phyloP scores from a whole-genome alignment of 1,140 invertebrate species.

The Papilio machaon region DNA sequence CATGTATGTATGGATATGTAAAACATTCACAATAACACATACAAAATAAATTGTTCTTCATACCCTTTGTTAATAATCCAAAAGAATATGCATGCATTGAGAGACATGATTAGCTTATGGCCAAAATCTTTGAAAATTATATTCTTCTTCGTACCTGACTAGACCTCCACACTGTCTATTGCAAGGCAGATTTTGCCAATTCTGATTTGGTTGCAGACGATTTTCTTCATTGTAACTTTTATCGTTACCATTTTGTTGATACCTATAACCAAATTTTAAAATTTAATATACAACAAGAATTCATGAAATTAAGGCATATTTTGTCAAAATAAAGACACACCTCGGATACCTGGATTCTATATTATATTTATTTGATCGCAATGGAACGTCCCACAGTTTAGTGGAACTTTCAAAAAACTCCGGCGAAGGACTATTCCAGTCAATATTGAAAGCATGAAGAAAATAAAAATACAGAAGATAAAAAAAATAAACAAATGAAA shows the following conservation, averaged over 20 bases:
- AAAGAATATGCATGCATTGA: conserved; percentile 63
- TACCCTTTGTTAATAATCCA: conserved; percentile 62
- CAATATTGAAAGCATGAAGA: conserved; percentile 38
- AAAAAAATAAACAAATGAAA: neutral
- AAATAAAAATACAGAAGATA: conserved; percentile 19
- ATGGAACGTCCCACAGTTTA: conserved; percentile 70
- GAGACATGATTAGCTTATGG: conserved; percentile 61
- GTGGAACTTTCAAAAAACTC: conserved; percentile 73
- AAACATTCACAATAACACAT: conserved; percentile 33
- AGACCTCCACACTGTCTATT: conserved; percentile 74
- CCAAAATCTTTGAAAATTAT: conserved; percentile 63
- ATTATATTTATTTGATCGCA: conserved; percentile 59
- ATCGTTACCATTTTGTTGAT: conserved; percentile 51
- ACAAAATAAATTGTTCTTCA: conserved; percentile 46
- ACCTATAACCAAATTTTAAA: conserved; percentile 47
- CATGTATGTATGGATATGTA: neutral
- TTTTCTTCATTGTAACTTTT: conserved; percentile 54
- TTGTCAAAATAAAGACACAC: conserved; percentile 43
- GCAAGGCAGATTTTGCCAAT: conserved; percentile 69
- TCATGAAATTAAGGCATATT: neutral
- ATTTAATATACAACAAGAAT: conserved; percentile 26
- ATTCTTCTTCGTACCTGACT: conserved; percentile 72
- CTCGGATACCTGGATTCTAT: conserved; percentile 53
- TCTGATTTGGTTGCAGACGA: conserved; percentile 58
- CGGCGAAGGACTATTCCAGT: conserved; percentile 74